These are phyloP conservation scores for Eugnorisma glareosa DNA, from an alignment of 2,888 invertebrate species.

Conservation along the genomic window DNA sequence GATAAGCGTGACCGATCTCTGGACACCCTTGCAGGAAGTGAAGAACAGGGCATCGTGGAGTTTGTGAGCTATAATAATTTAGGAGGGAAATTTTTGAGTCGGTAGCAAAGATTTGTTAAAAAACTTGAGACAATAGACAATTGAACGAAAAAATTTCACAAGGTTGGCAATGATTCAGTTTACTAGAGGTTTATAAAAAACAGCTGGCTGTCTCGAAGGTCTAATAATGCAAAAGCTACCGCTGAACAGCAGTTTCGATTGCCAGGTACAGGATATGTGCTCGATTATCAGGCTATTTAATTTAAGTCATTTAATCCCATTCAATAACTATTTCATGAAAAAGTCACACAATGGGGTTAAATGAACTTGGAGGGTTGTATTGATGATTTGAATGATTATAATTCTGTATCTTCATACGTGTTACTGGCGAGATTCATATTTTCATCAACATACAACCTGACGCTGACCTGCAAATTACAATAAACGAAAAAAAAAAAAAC, in stretches of 20 bases:
- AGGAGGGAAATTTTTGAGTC: neutral
- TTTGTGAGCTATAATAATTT: conserved; percentile 1
- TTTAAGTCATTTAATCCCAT: too few species aligned
- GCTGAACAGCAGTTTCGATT: neutral
- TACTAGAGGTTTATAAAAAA: neutral
- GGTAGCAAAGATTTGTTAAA: neutral
- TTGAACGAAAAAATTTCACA: neutral
- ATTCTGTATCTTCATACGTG: too few species aligned
- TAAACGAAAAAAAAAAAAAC: too few species aligned
- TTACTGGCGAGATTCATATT: too few species aligned
- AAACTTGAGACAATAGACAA: neutral
- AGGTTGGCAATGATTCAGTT: neutral
- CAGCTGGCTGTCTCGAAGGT: neutral
- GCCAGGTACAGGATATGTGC: neutral
- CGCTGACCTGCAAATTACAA: too few species aligned
- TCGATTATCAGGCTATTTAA: too few species aligned
- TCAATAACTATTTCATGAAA: too few species aligned
- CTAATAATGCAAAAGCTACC: neutral
- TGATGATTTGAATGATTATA: too few species aligned
- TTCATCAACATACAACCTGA: too few species aligned
- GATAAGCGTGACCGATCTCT: conserved; percentile 85
- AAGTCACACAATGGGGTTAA: too few species aligned
- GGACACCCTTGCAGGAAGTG: conserved; percentile 76
- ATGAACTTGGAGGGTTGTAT: too few species aligned
- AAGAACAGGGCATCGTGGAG: conserved; percentile 58